Conservation (phyloP, 2,888 invertebrate genomes). For the Cetonia aurata region DNA sequence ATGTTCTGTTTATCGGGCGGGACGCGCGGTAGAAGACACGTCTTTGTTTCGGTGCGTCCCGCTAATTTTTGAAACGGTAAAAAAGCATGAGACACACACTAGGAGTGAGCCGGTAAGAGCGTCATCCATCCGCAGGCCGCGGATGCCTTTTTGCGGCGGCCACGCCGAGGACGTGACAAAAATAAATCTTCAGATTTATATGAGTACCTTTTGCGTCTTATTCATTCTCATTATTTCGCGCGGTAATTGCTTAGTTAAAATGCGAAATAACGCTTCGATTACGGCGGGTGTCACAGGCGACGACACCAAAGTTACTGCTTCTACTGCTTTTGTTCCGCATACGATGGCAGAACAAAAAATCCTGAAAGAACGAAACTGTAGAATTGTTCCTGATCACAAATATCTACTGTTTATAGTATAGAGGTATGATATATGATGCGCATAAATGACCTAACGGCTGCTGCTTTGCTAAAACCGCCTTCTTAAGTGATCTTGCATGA, state of each 20-base stretch:
- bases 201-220: background rate
- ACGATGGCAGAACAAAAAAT: too few relatives aligned
- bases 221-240: constrained; percentile 15
- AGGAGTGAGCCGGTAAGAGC: background rate
- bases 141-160: constrained; percentile 8
- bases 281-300: too few relatives aligned
- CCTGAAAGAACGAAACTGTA: too few relatives aligned
- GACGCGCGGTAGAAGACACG: constrained; percentile 14
- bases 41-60: constrained; percentile 27
- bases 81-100: background rate
- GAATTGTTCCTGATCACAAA: too few relatives aligned
- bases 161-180: constrained; percentile 32
- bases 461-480: too few relatives aligned
- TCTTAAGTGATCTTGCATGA: too few relatives aligned
- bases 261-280: constrained; percentile 14
- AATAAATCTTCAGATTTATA: constrained; percentile 29
- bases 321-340: too few relatives aligned
- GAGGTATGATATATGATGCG: too few relatives aligned
- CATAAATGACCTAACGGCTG: too few relatives aligned
- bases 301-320: too few relatives aligned
- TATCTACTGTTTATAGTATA: too few relatives aligned
- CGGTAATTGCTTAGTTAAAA: constrained; percentile 25
- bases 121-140: background rate
- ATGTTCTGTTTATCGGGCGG: constrained; percentile 25
- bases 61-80: constrained; percentile 5